Evolutionary conservation across 1,140 invertebrate species (phyloP).

Genomic region (Argopecten irradians): DNA sequence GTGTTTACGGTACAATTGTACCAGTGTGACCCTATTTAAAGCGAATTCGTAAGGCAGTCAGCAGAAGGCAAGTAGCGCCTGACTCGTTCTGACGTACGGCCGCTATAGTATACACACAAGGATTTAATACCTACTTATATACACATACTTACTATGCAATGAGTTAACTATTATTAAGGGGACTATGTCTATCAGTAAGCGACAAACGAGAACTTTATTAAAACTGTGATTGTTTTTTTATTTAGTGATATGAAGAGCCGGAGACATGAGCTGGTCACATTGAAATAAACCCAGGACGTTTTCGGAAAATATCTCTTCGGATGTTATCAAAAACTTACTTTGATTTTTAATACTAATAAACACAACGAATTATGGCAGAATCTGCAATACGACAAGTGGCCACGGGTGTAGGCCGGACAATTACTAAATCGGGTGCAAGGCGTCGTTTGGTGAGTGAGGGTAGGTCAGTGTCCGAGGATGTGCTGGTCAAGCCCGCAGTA

Average conservation of each 20-base stretch:
- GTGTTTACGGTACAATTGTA: slow-evolving; percentile 21
- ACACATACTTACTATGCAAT: slow-evolving; percentile 22
- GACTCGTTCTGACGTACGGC: background rate
- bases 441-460: background rate
- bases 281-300: background rate
- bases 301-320: background rate
- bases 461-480: background rate
- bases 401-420: background rate
- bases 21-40: slow-evolving; percentile 21
- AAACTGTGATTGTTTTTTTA: background rate
- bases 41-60: background rate
- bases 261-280: background rate
- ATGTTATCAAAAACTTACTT: background rate
- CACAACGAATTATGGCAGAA: slow-evolving; percentile 5
- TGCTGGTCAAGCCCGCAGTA: background rate
- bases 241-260: background rate
- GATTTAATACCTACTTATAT: background rate
- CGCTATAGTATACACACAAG: background rate
- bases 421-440: background rate
- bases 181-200: background rate
- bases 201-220: background rate
- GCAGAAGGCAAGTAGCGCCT: slow-evolving; percentile 12
- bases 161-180: background rate
- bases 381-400: background rate
- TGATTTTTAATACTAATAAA: background rate